Conservation (phyloP, 2,888 invertebrate species). For the Hyposoter didymator region DNA sequence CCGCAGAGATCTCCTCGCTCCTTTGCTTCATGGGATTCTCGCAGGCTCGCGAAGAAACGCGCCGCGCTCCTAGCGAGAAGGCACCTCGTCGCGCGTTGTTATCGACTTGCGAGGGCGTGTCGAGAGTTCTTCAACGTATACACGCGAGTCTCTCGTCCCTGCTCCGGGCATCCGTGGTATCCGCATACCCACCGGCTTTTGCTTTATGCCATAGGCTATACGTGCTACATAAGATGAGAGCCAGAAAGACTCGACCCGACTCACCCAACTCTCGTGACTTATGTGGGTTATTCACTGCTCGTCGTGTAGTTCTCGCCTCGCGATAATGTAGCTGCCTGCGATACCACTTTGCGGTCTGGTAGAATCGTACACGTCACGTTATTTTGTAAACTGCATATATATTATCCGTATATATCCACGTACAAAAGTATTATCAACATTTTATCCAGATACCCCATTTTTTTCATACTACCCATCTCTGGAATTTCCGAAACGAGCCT, state of each 20-base stretch:
- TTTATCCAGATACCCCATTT: slow-evolving; percentile 24
- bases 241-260: slow-evolving; percentile 36
- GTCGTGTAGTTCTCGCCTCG: slow-evolving; percentile 74
- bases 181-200: slow-evolving; percentile 30
- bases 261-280: slow-evolving; percentile 62
- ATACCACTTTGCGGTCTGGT: slow-evolving; percentile 71
- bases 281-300: slow-evolving; percentile 73
- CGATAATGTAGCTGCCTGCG: slow-evolving; percentile 78
- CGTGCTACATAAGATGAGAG: slow-evolving; percentile 34
- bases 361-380: slow-evolving; percentile 42
- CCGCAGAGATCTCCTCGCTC: slow-evolving; percentile 25
- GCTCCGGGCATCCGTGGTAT: slow-evolving; percentile 26
- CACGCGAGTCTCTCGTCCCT: slow-evolving; percentile 41
- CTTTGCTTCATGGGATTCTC: slow-evolving; percentile 11
- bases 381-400: slow-evolving; percentile 1
- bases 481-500: slow-evolving; percentile 53
- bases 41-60: slow-evolving; percentile 30
- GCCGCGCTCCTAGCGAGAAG: slow-evolving; percentile 31
- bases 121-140: slow-evolving; percentile 49
- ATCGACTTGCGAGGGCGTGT: slow-evolving; percentile 70
- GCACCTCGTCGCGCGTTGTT: slow-evolving; percentile 61
- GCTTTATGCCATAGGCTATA: slow-evolving; percentile 32
- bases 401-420: slow-evolving; percentile 1
- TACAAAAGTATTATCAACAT: slow-evolving; percentile 22
- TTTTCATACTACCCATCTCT: not conserved